Base-by-base conservation (phyloP, 2,888 invertebrate species). In the Agrotis puta region DNA sequence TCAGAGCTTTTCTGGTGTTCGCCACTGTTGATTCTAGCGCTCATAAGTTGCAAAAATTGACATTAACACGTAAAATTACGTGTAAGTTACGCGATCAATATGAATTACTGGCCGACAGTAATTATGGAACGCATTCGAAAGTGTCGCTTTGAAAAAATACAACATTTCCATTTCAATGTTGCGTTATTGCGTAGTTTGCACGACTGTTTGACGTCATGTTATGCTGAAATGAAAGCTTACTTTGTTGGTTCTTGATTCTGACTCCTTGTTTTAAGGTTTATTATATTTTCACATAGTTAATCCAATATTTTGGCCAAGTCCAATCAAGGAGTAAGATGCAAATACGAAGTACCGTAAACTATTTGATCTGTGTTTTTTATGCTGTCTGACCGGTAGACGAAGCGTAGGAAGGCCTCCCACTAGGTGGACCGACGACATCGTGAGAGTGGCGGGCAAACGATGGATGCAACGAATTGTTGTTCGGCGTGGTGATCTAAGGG, bases 101-200 rank as follows among this genome's bases (percentile, higher is more conserved):
- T 63, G 62, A 64, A 70, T 66, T 56, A 61, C 59, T 45, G 20
- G 18, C 67, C 75, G 74, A 78, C 53, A 83, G 70, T 81, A 63
- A 81, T 78, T 74, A 78, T 78, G 63, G 48, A 65, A 61, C 50
- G 20, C 57, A 57, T 73, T 78, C 24, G 83, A 82, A 82, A 82
- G 81, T 75, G 27, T 62, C 56, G 64, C n/a, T 43, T 56, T 64
- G 43, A 54, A 64, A 77, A 64, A 69, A 54, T 56, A 53, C 59
- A 22, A 51, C 57, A 63, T 66, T 73, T 64, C 54, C 22, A 58
- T 54, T 73, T 64, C 50, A 67, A 70, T 68, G 43, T 43, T 77
- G 24, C 63, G 45, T 62, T 68, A 56, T 24, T 77, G 24, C 63
- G 27, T 64, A 27, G 48, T 22, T 59, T 64, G 64, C 71, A 56